These are phyloP conservation scores for Camelus bactrianus DNA, from an alignment of 2,113 vertebrate genomes.

Conservation along the genomic window DNA sequence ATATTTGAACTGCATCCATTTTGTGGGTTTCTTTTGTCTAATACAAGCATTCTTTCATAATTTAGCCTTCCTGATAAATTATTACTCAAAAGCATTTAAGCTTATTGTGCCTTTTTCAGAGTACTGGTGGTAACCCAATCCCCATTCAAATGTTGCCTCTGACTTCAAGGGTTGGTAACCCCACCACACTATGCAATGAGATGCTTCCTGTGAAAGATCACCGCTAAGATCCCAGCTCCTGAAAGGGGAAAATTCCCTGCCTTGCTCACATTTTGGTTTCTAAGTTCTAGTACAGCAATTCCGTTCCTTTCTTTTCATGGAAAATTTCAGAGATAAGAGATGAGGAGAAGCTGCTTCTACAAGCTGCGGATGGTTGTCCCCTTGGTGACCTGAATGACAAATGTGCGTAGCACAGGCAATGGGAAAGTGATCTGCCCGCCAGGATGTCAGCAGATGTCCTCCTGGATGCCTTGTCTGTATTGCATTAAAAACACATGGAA, in stretches of 20 bases:
- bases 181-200: neutral
- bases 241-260: neutral
- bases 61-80: constrained; percentile 54
- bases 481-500: constrained; percentile 45
- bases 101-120: constrained; percentile 41
- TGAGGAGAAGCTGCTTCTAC: neutral
- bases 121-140: neutral
- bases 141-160: neutral
- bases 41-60: constrained; percentile 68
- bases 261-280: neutral
- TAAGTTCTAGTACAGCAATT: neutral
- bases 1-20: constrained; percentile 51
- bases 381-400: constrained; percentile 49
- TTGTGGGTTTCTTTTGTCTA: constrained; percentile 63
- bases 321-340: constrained; percentile 34
- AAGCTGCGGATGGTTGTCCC: constrained; percentile 13
- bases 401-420: neutral
- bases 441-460: constrained; percentile 53
- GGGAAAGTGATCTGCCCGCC: constrained; percentile 26
- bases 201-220: neutral
- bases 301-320: neutral
- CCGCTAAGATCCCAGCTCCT: neutral
- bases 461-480: neutral
- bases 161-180: constrained; percentile 16
- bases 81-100: constrained; percentile 63